phyloP scores from a whole-genome alignment of 2,888 invertebrate species.

The Mythimna impura region DNA sequence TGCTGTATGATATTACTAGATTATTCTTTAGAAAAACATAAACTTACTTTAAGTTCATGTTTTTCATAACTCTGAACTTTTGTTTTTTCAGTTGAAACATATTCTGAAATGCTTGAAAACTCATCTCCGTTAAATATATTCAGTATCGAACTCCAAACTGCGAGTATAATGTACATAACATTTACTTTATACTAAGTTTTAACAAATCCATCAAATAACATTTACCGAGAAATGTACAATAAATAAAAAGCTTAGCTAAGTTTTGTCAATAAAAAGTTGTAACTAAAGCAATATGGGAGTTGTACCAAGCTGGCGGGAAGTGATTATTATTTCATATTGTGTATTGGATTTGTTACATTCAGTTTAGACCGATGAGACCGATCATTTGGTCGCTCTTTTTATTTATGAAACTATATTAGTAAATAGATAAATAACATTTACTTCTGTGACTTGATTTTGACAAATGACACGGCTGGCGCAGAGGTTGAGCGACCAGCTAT shows the following conservation, averaged over 20 bases:
- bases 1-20: neutral
- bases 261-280: constrained; percentile 45
- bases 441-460: neutral
- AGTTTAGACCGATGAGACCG: neutral
- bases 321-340: constrained; percentile 46
- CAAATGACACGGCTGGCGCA: neutral
- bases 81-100: neutral
- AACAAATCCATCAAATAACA: constrained; percentile 30
- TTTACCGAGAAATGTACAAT: constrained; percentile 21
- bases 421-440: neutral
- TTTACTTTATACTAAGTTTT: neutral
- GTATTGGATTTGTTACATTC: constrained; percentile 16
- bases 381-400: neutral
- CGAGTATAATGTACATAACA: neutral
- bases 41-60: neutral
- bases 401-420: neutral
- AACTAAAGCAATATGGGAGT: constrained; percentile 48
- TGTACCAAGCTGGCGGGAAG: constrained; percentile 19
- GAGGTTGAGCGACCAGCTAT: too few relatives aligned
- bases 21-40: neutral
- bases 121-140: neutral
- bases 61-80: neutral
- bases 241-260: constrained; percentile 33
- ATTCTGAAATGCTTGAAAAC: neutral
- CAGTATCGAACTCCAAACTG: neutral